Evolutionary conservation across 2,888 invertebrate genomes (phyloP).

Genomic region (Spatulosminthurus flaviceps): DNA sequence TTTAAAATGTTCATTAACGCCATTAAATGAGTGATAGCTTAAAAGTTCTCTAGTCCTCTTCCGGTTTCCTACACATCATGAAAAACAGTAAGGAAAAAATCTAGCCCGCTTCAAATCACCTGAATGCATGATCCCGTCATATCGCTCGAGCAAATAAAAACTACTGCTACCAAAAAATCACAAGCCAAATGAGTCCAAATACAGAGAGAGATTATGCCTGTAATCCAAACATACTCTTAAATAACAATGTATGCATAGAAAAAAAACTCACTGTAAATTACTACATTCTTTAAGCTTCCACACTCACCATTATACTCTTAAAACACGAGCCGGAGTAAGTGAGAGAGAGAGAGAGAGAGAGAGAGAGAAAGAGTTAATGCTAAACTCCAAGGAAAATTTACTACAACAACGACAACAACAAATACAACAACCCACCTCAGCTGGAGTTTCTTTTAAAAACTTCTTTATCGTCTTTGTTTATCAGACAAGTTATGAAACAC

Average conservation of each 20-base stretch:
- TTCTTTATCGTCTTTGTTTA: slow-evolving; percentile 7
- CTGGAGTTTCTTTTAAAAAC: slow-evolving; percentile 18
- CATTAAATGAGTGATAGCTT: slow-evolving; percentile 12
- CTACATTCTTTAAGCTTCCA: too few species aligned
- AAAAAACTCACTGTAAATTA: too few species aligned
- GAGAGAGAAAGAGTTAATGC: not conserved
- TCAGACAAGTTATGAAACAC: slow-evolving; percentile 18
- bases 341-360: not conserved
- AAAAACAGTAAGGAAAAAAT: not conserved
- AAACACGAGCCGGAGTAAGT: too few species aligned
- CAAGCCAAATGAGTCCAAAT: not conserved
- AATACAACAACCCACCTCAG: slow-evolving; percentile 13
- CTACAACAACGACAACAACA: not conserved
- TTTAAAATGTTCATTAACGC: slow-evolving; percentile 18
- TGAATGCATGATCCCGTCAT: not conserved
- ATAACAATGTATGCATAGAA: too few species aligned
- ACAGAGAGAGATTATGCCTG: not conserved
- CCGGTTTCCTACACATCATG: not conserved
- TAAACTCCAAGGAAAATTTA: not conserved
- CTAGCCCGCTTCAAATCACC: not conserved
- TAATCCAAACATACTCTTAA: not conserved
- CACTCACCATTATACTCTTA: too few species aligned
- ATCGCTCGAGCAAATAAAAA: not conserved
- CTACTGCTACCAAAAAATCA: not conserved
- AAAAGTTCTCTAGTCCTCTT: slow-evolving; percentile 1